These are phyloP conservation scores for Temnothorax nylanderi DNA, from an alignment of 1,140 invertebrate species.

Conservation along the genomic window DNA sequence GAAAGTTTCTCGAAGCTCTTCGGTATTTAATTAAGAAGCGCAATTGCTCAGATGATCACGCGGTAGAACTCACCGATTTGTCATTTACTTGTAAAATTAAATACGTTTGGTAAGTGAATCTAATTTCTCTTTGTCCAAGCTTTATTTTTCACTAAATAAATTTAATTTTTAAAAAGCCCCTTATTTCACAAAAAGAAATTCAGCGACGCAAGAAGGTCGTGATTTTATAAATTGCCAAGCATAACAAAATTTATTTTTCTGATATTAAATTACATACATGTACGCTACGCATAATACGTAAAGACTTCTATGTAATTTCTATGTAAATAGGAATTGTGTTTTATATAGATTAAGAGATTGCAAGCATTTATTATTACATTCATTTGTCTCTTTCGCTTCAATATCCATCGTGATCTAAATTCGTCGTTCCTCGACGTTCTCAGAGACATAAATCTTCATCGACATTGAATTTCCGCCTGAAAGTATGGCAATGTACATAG, in stretches of 20 bases:
- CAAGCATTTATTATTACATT: neutral
- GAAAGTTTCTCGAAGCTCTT: neutral
- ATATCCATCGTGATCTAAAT: neutral
- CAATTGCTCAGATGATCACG: neutral
- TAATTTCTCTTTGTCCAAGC: neutral
- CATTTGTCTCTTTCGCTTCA: neutral
- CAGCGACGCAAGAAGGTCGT: too few relatives aligned
- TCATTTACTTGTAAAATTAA: slow-evolving; percentile 23
- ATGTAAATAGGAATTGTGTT: neutral
- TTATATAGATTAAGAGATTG: neutral
- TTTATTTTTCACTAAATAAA: neutral
- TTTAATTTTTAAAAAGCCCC: neutral
- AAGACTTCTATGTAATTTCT: neutral
- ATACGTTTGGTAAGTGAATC: neutral
- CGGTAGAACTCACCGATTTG: neutral
- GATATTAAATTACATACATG: neutral
- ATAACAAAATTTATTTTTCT: neutral
- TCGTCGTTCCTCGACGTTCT: neutral
- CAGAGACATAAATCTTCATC: slow-evolving; percentile 24
- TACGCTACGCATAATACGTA: neutral
- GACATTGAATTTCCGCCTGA: slow-evolving; percentile 14
- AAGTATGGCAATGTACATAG: neutral
- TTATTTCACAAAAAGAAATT: neutral
- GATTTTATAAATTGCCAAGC: neutral
- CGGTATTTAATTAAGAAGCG: neutral